Evolutionary conservation across 2,113 vertebrate species (phyloP), one percentile per base, ranked within the genome.

Genomic region (Dryoscopus gambensis): DNA sequence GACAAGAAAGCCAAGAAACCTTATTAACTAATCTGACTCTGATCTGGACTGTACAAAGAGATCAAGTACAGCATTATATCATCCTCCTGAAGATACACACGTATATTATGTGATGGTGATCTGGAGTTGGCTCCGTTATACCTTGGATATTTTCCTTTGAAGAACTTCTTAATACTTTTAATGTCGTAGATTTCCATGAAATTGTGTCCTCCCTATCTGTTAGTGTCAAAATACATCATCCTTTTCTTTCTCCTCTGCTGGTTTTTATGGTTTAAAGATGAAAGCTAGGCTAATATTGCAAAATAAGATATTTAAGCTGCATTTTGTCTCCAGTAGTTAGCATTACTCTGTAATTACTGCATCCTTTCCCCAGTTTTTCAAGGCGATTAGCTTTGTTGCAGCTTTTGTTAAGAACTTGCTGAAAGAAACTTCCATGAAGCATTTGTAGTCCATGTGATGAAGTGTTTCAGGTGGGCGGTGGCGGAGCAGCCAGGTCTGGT

Each of bases 1-100:
- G 92, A 94, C 92, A 95, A 90, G 92, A 92, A 97, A 93, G 82
- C 92, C 91, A 92, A 90, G 76, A 91, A 96, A 92, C 90, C 87
- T 90, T 86, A 94, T 97, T 96, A 96, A 86, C 44, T 89, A 90
- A 92, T 96, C 70, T 85, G 28, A 31, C 71, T 85, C 50, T 96
- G 64, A 84, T 96, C 87, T 95, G 85, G 50, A 7, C 79, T 92
- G 75, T 80, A 67, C 77, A 74, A 46, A 88, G 84, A 83, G 70
- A 87, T 91, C 39, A 63, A 80, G 52, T 22, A 24, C 37, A 84
- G 73, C 59, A 40, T 86, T 92, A 60, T 63, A 68, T 94, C 95
- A 90, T 78, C 64, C 80, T 46, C 64, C 87, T 93, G 74, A 68
- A 77, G 85, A 42, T 63, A 56, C 16, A 55, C 80, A 63, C 50